phyloP scores from a whole-genome alignment of 2,113 vertebrate species.

The Lagopus leucura region DNA sequence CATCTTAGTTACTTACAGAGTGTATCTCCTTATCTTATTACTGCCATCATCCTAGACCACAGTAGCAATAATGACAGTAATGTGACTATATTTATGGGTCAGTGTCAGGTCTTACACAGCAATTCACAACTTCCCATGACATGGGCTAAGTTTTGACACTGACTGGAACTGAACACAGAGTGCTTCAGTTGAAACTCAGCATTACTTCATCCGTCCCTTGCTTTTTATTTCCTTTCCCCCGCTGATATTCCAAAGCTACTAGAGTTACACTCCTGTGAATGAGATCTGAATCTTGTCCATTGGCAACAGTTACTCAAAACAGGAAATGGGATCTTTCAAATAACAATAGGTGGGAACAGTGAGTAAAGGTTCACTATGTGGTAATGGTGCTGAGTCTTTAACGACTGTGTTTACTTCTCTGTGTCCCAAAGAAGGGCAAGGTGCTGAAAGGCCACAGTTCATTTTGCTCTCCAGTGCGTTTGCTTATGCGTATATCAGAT shows the following conservation, averaged over 20 bases:
- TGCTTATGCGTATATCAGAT: background rate
- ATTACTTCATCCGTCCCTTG: conserved; percentile 47
- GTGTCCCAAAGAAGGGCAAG: conserved; percentile 12
- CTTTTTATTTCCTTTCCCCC: conserved; percentile 58
- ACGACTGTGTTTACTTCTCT: conserved; percentile 64
- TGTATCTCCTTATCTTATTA: conserved; percentile 1
- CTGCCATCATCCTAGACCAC: background rate
- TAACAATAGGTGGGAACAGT: conserved; percentile 69
- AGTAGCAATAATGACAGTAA: background rate
- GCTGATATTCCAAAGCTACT: conserved; percentile 12
- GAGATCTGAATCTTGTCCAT: conserved; percentile 50
- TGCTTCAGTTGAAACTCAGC: conserved; percentile 9
- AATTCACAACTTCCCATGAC: background rate
- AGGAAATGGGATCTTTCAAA: conserved; percentile 70
- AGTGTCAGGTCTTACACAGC: background rate
- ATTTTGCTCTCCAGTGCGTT: background rate
- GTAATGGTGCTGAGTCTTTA: conserved; percentile 63
- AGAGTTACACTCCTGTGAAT: conserved; percentile 27
- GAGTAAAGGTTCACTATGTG: conserved; percentile 65
- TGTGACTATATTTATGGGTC: background rate
- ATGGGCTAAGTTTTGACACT: background rate
- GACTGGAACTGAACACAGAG: background rate
- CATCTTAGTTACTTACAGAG: background rate
- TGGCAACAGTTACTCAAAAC: conserved; percentile 57
- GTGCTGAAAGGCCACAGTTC: conserved; percentile 31